Evolutionary conservation across 2,888 invertebrate species (phyloP).

Genomic region (Cacoxenus indagator): DNA sequence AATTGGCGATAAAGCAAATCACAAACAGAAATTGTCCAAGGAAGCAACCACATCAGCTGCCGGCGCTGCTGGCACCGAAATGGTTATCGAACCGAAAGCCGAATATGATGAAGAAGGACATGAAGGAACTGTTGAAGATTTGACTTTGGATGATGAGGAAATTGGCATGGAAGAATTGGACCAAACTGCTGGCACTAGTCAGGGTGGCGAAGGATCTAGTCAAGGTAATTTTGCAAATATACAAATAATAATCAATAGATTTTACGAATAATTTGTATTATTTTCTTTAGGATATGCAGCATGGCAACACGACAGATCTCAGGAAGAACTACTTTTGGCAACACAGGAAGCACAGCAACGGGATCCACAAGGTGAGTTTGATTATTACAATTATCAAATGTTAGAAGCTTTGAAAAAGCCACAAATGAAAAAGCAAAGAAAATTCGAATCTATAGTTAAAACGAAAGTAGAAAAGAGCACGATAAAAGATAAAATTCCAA

Average conservation of each 20-base stretch:
- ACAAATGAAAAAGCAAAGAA: constrained; percentile 63
- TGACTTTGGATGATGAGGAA: constrained; percentile 85
- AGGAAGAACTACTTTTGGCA: constrained; percentile 88
- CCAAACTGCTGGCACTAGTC: constrained; percentile 79
- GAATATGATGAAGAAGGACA: constrained; percentile 81
- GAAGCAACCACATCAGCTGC: constrained; percentile 39
- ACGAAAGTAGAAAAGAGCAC: constrained; percentile 54
- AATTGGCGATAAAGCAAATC: constrained; percentile 62
- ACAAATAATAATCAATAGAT: neutral
- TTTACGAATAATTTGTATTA: neutral
- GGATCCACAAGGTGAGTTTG: constrained; percentile 90
- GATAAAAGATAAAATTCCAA: constrained; percentile 49
- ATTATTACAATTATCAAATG: constrained; percentile 16
- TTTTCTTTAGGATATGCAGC: constrained; percentile 80
- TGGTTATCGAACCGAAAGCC: constrained; percentile 79
- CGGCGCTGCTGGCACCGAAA: constrained; percentile 53
- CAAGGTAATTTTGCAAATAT: constrained; percentile 73
- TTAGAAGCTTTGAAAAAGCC: constrained; percentile 37
- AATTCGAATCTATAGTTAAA: constrained; percentile 28
- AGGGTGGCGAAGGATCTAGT: constrained; percentile 79
- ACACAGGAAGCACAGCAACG: constrained; percentile 83
- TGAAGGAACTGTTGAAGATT: constrained; percentile 84
- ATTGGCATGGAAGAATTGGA: constrained; percentile 76
- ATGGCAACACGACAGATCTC: constrained; percentile 89
- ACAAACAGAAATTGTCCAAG: constrained; percentile 63